Conservation (phyloP, 2,113 vertebrate species). For the Saguinus midas region DNA sequence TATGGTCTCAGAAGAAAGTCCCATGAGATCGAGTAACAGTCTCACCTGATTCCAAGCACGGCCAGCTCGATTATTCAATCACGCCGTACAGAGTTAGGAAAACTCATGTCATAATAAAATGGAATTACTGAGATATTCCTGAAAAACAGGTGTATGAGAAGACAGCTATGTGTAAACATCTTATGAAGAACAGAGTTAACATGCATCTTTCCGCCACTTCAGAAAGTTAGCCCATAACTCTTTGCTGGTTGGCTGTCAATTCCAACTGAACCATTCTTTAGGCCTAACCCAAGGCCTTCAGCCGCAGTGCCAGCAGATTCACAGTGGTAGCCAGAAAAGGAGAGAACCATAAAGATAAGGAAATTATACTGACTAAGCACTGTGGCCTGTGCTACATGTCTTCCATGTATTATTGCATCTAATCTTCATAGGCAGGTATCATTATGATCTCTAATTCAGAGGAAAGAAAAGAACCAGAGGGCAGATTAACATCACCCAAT, state of each 20-base stretch:
- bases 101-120: not conserved
- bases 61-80: not conserved
- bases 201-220: not conserved
- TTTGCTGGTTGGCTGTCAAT: not conserved
- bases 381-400: not conserved
- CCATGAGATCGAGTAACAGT: not conserved
- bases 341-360: not conserved
- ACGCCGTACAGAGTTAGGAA: not conserved
- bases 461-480: not conserved
- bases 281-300: not conserved
- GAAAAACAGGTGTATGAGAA: not conserved
- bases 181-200: not conserved
- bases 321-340: not conserved
- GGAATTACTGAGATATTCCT: not conserved
- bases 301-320: not conserved
- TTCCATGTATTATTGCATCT: not conserved
- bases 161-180: not conserved
- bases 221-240: not conserved
- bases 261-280: not conserved
- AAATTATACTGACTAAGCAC: not conserved
- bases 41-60: not conserved
- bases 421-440: not conserved
- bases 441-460: not conserved
- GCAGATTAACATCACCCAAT: not conserved
- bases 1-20: not conserved